Evolutionary conservation across 1,140 invertebrate genomes (phyloP).

Genomic region (Atta texana): DNA sequence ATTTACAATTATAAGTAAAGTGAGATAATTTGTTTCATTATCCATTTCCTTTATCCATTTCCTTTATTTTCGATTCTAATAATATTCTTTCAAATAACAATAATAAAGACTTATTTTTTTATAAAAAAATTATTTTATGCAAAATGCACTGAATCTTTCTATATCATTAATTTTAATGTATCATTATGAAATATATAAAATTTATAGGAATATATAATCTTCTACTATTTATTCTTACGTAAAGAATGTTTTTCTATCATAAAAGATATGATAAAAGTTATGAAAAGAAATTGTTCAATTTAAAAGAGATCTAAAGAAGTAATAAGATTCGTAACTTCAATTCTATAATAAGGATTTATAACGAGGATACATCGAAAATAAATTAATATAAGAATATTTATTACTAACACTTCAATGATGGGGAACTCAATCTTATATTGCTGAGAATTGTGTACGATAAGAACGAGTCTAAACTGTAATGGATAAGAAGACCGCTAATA

Average conservation of each 20-base stretch:
- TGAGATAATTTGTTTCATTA: background rate
- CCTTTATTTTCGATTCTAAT: slow-evolving; percentile 16
- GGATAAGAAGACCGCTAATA: slow-evolving; percentile 60
- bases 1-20: slow-evolving; percentile 6
- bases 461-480: slow-evolving; percentile 28
- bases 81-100: no score
- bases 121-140: background rate
- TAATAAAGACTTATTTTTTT: background rate
- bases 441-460: slow-evolving; percentile 66
- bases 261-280: background rate
- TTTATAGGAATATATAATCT: background rate
- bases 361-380: background rate
- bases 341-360: background rate
- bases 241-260: background rate
- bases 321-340: background rate
- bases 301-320: background rate
- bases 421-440: slow-evolving; percentile 43
- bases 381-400: slow-evolving; percentile 28
- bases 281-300: background rate
- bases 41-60: background rate
- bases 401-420: slow-evolving; percentile 6
- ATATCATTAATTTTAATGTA: background rate
- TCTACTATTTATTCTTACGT: background rate
- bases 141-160: background rate
- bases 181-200: background rate